Evolutionary conservation across 2,797 vertebrate genomes (phyloP).

Genomic region (Gallirallus australis): DNA sequence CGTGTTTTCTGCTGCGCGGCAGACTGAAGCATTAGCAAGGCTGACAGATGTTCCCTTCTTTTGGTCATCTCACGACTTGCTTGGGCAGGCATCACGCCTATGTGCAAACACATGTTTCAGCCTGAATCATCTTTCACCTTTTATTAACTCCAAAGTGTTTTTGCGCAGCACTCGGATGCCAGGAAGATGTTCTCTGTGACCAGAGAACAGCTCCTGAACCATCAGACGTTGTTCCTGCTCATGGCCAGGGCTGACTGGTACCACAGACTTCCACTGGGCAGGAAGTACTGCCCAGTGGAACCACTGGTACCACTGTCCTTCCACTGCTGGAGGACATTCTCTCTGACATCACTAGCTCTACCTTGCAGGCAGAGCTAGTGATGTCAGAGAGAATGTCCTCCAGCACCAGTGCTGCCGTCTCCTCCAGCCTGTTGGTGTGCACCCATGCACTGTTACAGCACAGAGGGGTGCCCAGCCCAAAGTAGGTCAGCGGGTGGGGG

Average conservation of each 20-base stretch:
- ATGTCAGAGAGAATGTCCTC: neutral
- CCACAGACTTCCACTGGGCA: neutral
- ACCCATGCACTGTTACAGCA: neutral
- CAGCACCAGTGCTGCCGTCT: neutral
- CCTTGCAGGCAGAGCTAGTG: neutral
- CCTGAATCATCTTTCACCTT: neutral
- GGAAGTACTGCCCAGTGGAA: neutral
- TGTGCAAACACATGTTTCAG: neutral
- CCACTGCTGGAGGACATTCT: too few species aligned
- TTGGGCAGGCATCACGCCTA: neutral
- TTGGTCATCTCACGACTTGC: neutral
- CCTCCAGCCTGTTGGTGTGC: fast-evolving
- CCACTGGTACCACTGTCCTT: too few species aligned
- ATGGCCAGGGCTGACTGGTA: neutral
- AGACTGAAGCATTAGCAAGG: neutral
- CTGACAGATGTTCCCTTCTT: neutral
- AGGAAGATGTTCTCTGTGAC: neutral
- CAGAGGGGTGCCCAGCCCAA: neutral
- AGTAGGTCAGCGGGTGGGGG: neutral
- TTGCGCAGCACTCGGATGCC: neutral
- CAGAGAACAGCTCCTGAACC: neutral
- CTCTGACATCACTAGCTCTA: too few species aligned
- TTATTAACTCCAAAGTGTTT: neutral
- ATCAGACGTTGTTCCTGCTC: fast-evolving
- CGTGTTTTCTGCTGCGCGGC: neutral